A percentile compares a stretch with the other conserved stretches of the same genome.
These are phyloP conservation scores for Rallus crepitans DNA, from an alignment of 2,797 vertebrate species.

Conservation along the genomic window DNA sequence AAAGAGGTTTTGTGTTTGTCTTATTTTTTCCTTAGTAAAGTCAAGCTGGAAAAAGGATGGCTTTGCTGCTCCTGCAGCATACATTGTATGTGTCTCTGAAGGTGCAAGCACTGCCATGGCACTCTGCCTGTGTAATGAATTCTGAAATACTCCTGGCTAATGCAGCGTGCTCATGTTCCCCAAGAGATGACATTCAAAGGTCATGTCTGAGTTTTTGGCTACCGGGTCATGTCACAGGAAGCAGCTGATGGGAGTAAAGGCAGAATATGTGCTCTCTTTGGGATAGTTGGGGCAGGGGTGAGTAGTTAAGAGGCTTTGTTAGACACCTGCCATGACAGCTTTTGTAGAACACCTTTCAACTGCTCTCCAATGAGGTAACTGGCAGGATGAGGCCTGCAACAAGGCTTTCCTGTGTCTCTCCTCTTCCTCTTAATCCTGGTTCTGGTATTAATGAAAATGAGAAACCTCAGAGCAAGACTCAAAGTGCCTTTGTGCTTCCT, in stretches of 20 bases:
- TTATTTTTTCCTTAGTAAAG: background rate
- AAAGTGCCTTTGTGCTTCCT: background rate
- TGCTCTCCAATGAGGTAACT: background rate
- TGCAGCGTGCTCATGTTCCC: background rate
- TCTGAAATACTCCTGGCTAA: background rate
- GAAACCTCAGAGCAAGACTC: background rate
- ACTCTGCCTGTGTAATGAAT: background rate
- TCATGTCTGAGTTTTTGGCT: background rate
- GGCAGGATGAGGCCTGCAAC: background rate
- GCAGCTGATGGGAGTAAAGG: background rate
- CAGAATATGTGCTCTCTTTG: background rate
- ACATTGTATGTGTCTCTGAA: background rate
- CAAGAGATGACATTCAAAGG: background rate
- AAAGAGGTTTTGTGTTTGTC: background rate
- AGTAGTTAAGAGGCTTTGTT: background rate
- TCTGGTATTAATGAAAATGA: background rate
- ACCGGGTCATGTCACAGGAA: background rate
- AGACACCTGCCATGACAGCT: background rate
- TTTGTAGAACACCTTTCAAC: background rate
- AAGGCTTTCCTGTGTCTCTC: background rate
- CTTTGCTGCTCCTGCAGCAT: background rate
- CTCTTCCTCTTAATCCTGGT: background rate
- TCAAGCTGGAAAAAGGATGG: background rate
- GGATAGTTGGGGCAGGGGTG: fast-evolving
- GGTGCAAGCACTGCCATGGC: background rate